A percentile compares a stretch with the other conserved stretches of the same genome.
These are phyloP conservation scores for Heptascelio sp. DNA, from an alignment of 2,888 invertebrate genomes.

Conservation along the genomic window DNA sequence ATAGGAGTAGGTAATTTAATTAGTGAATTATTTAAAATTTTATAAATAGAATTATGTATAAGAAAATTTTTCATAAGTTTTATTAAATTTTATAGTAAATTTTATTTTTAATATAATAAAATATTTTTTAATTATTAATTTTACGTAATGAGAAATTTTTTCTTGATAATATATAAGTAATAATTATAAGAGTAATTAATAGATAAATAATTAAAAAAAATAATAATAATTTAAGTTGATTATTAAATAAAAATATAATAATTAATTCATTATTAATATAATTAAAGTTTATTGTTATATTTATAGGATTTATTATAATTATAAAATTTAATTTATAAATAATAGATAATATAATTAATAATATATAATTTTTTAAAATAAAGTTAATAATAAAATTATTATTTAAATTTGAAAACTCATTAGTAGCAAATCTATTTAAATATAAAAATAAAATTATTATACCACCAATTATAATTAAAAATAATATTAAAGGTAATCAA, in stretches of 20 bases:
- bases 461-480: conserved; percentile 88
- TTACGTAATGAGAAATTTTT: conserved; percentile 85
- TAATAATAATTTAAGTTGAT: conserved; percentile 72
- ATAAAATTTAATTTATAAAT: neutral
- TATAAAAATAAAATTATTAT: conserved; percentile 89
- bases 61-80: no score
- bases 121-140: conserved; percentile 74
- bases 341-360: neutral
- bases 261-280: conserved; percentile 25
- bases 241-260: neutral
- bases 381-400: conserved; percentile 74
- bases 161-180: conserved; percentile 87
- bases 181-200: conserved; percentile 87
- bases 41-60: no score
- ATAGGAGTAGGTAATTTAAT: conserved; percentile 87
- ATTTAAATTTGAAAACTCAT: conserved; percentile 85
- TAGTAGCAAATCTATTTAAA: conserved; percentile 86
- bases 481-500: no score
- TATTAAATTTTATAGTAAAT: no score
- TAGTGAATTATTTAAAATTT: conserved; percentile 86
- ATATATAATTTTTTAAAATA: conserved; percentile 73
- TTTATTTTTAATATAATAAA: no score
- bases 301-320: conserved; percentile 43
- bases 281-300: conserved; percentile 42
- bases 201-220: conserved; percentile 84